A percentile compares a stretch with the other conserved stretches of the same genome.
Conservation (phyloP, 2,113 vertebrate species). For the Verasper variegatus region DNA sequence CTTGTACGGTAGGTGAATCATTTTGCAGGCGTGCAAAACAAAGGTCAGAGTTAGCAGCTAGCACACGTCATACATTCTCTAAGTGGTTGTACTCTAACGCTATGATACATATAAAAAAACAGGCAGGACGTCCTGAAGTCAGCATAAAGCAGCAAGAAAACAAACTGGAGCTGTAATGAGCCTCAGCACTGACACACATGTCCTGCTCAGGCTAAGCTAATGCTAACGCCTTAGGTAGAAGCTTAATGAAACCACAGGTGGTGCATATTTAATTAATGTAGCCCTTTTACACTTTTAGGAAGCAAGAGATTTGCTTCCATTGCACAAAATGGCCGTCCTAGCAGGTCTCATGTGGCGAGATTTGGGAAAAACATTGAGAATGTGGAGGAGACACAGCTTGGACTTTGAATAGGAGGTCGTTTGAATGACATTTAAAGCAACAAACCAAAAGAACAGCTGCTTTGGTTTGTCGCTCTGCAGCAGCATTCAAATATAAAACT, state of each 20-base stretch:
- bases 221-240: constrained; percentile 6
- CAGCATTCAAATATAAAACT: not conserved
- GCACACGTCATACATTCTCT: constrained; percentile 69
- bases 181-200: not conserved
- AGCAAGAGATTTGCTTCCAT: constrained; percentile 39
- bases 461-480: not conserved
- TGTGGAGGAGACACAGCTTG: not conserved
- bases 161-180: constrained; percentile 25
- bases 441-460: constrained; percentile 5
- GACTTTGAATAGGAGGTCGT: not conserved
- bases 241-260: constrained; percentile 49
- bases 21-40: constrained; percentile 56
- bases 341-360: not conserved
- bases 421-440: too few species aligned
- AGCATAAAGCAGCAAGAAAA: constrained; percentile 60
- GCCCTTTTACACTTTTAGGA: constrained; percentile 70
- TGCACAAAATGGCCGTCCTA: constrained; percentile 22
- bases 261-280: constrained; percentile 73
- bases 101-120: constrained; percentile 58
- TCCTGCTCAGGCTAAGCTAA: constrained; percentile 5
- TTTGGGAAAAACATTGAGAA: not conserved
- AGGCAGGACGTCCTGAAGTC: constrained; percentile 35
- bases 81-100: constrained; percentile 42
- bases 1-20: constrained; percentile 49
- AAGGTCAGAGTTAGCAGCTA: constrained; percentile 63